Base-by-base conservation (phyloP, 2,888 invertebrate genomes). In the Euproctis similis region DNA sequence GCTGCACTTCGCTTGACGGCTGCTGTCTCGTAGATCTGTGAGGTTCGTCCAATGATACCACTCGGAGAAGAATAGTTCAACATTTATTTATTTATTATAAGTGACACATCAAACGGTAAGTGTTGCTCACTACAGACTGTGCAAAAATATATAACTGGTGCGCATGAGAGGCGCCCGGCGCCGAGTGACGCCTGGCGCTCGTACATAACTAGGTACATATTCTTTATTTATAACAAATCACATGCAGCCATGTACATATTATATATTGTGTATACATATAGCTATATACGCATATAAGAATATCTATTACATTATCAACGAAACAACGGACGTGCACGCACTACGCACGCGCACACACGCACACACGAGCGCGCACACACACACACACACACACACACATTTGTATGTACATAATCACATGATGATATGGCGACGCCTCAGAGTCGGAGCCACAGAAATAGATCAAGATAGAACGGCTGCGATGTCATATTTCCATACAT, bases 61-160 rank as follows among this genome's bases (percentile, higher is more conserved):
- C 38, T 33, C 20, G 7, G n/a, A 16, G 34, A 39, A 46, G 50
- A 68, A 70, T 77, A 62, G 62, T 67, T 75, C 70, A 81, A 81
- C 81, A 80, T 81, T 76, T 76, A 80, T 72, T 76, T 44, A 55
- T 54, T 58, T n/a, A n/a, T n/a, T n/a, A n/a, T n/a, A n/a, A n/a
- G n/a, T 62, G 71, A 74, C 64, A 72, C 70, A 71, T 67, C 66
- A 71, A 69, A 66, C 70, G 47, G 63, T 72, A 66, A 68, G 59
- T 60, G 41, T 30, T 40, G 44, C n/a, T n/a, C n/a, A n/a, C 43
- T 45, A 42, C 22, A 55, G 50, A 57, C 48, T 40, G 76, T 76
- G 77, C 76, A 77, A 76, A 76, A 77, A 77, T 77, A 76, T 76
- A 75, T 74, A 74, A 75, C 74, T 61, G 64, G 74, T 75, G 74